A percentile compares a stretch with the other conserved stretches of the same genome.
Conservation (phyloP, 2,797 vertebrate species). For the Sebastes reedi region DNA sequence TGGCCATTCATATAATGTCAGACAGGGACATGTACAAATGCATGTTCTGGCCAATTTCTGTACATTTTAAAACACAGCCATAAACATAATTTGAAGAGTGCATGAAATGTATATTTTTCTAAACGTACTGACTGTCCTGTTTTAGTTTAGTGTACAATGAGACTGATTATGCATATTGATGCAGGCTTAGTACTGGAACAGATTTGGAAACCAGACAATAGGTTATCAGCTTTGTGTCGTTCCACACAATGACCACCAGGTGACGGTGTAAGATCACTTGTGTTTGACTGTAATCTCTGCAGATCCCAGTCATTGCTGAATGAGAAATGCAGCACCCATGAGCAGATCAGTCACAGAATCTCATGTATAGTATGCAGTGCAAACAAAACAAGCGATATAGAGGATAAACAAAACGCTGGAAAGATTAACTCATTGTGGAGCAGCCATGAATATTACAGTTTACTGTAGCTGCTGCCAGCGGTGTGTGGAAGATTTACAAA, state of each 20-base stretch:
- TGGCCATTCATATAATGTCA: neutral
- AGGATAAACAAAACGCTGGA: neutral
- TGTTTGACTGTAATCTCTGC: slow-evolving; percentile 13
- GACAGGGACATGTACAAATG: neutral
- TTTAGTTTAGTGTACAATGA: neutral
- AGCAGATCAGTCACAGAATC: slow-evolving; percentile 9
- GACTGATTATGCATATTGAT: neutral
- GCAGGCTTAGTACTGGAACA: neutral
- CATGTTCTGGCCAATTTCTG: neutral
- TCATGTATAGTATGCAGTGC: neutral
- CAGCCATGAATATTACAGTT: neutral
- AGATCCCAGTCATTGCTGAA: slow-evolving; percentile 6
- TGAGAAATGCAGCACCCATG: slow-evolving; percentile 19
- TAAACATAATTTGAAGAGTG: neutral
- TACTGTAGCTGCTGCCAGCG: neutral
- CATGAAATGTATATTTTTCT: neutral
- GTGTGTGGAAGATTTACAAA: neutral
- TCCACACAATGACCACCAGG: slow-evolving; percentile 40
- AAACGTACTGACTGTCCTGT: neutral
- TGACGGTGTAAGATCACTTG: slow-evolving; percentile 26
- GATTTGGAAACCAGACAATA: neutral
- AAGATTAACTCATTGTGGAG: neutral
- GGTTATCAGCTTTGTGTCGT: neutral
- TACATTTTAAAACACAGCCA: neutral
- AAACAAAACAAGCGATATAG: slow-evolving; percentile 6